Evolutionary conservation across 2,113 vertebrate genomes (phyloP), one percentile per base, ranked within the genome.

Genomic region (Ctenodactylus gundi): DNA sequence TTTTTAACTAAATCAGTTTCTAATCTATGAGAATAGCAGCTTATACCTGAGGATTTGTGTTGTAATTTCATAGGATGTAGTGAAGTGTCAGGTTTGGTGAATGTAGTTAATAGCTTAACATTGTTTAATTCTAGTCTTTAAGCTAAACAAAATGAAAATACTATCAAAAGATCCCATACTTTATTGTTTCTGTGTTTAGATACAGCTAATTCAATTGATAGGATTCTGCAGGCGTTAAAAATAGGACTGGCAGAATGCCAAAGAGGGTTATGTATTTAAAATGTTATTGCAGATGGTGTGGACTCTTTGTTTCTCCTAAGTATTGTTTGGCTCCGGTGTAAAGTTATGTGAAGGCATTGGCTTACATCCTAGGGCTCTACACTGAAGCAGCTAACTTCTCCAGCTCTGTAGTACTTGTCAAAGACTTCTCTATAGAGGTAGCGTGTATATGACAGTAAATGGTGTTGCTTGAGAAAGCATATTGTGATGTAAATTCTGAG

Each of bases 221-320:
- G 96, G 97, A 97, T 95, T 97, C 96, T 97, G 96, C 93, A 95
- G 93, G 92, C 96, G 95, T 97, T 98, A 98, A 98, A 98, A 98
- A 98, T 98, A 98, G 98, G 87, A 97, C 97, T 98, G 98, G 98
- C 98, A 95, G 94, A 95, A 90, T 97, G 97, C 98, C 98, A 98
- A 94, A 93, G 86, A 98, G 94, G 93, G 97, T 96, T 95, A 92
- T 98, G 95, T 95, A 97, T 97, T 98, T 97, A 97, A 98, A 98
- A 97, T 96, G 97, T 98, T 98, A 97, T 97, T 98, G 97, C 98
- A 98, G 98, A 98, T 98, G 98, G 97, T 97, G 90, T 97, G 97
- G 97, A 94, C 94, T 97, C 94, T 97, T 98, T 98, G 98, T 98
- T 97, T 98, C 83, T 70, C 86, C 18, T 57, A 93, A 97, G 97